A percentile compares a stretch with the other conserved stretches of the same genome.
These are phyloP conservation scores for Salpingus planirostris DNA, from an alignment of 2,888 invertebrate species.

Conservation along the genomic window DNA sequence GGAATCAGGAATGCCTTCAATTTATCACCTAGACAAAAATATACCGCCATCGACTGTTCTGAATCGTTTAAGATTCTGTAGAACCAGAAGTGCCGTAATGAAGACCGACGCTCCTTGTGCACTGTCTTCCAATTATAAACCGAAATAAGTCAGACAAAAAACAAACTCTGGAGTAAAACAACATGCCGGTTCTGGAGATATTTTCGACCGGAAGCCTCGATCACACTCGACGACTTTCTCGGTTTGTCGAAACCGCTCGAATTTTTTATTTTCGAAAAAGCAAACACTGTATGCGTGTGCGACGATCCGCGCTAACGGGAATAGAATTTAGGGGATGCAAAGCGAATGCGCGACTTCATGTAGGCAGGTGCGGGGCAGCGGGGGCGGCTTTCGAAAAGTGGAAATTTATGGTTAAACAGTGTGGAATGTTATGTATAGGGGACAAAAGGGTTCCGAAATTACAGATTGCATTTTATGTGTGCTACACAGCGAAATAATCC, in stretches of 20 bases:
- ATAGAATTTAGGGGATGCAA: conserved; percentile 1
- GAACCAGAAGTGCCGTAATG: conserved; percentile 4
- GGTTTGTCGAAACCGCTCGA: too few species aligned
- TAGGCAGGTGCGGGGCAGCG: conserved; percentile 6
- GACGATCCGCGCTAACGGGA: too few species aligned
- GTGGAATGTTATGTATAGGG: conserved; percentile 18
- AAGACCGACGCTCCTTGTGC: conserved; percentile 3
- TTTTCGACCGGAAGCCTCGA: too few species aligned
- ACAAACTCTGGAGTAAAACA: too few species aligned
- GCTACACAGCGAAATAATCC: conserved; percentile 20
- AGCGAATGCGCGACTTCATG: conserved; percentile 12
- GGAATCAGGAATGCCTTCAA: too few species aligned
- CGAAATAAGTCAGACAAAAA: conserved; percentile 1
- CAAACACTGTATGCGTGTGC: too few species aligned
- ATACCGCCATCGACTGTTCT: too few species aligned
- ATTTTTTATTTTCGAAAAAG: too few species aligned
- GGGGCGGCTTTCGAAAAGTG: conserved; percentile 12
- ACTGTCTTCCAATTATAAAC: conserved; percentile 6
- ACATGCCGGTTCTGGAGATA: too few species aligned
- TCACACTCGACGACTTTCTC: too few species aligned
- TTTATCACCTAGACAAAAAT: too few species aligned
- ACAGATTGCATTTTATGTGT: conserved; percentile 24
- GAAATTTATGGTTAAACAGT: conserved; percentile 18
- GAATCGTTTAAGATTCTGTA: conserved; percentile 8
- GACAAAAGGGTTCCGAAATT: conserved; percentile 23